Evolutionary conservation across 2,113 vertebrate species (phyloP), one percentile per base, ranked within the genome.

Genomic region (Crotalus horridus): DNA sequence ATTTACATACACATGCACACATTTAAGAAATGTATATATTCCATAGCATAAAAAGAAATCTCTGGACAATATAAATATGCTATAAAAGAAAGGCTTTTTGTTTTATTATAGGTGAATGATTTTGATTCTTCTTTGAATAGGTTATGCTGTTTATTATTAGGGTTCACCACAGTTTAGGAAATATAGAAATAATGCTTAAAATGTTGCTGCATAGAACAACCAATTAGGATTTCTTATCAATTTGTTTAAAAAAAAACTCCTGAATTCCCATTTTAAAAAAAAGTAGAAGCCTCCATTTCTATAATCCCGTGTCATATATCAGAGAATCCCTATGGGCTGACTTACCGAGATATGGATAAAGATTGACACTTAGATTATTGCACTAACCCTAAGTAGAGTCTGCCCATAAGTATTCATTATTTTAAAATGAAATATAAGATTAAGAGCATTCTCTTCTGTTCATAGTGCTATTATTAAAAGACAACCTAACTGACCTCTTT

Each of bases 181-280:
- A 95, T 91, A 94, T 81, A 39, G 0, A 13, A 91, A 86, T 51
- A 53, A 86, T 85, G 51, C 53, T 23, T 33, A 2, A 46, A 48
- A 11, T 26, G 0, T 94, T 81, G 69, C 24, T 69, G 2, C 64
- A 54, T 46, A 55, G 8, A 96, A 53, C 87, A 95, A 89, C 89
- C 94, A 94, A 94, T 95, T 87, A 58, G 89, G 87, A 46, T 29
- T 87, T 85, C 29, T 69, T 69, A 69, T 69, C 29, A 69, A 69
- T 46, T 46, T 46, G 4, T 46, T 46, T 46, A 33, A 33, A 15
- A 33, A 2, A 93, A 87, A 94, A 92, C 95, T 93, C 87, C 15
- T 95, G 95, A 94, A 96, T 96, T 86, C 95, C 61, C 13, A 96
- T 96, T 96, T 53, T 91, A 94, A 94, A n/a, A 91, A 93, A 93